Percentiles rank a stretch among this genome's conserved stretches.
phyloP scores from a whole-genome alignment of 1,140 invertebrate genomes.

The Euwallacea similis region DNA sequence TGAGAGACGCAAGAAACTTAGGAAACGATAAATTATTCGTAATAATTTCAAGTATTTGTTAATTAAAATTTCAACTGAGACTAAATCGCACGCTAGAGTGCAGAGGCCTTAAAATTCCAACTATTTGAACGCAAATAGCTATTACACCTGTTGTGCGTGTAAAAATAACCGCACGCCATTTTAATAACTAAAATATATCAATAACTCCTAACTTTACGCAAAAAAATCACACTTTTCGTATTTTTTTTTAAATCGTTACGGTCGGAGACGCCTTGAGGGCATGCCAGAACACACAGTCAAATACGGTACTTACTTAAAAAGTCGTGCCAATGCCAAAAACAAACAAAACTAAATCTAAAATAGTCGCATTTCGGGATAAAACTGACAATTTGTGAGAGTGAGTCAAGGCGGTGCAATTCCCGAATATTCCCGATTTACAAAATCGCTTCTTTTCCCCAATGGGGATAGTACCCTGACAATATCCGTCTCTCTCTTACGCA shows the following conservation, averaged over 20 bases:
- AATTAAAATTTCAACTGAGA: not conserved
- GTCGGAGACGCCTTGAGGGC: not conserved
- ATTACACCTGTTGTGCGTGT: constrained; percentile 33
- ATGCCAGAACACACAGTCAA: constrained; percentile 13
- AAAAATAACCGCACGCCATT: constrained; percentile 24
- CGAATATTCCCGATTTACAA: constrained; percentile 42
- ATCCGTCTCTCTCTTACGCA: constrained; percentile 22
- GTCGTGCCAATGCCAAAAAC: constrained; percentile 49
- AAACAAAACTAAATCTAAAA: constrained; percentile 47
- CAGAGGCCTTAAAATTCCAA: constrained; percentile 16
- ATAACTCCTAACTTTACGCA: not conserved
- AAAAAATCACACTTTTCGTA: not conserved
- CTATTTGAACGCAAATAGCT: constrained; percentile 26
- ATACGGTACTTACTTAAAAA: constrained; percentile 43
- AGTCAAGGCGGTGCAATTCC: constrained; percentile 40
- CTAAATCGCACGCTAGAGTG: constrained; percentile 1
- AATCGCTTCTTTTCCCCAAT: not conserved
- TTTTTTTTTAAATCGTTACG: not conserved
- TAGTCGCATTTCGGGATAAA: constrained; percentile 43
- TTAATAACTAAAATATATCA: constrained; percentile 17
- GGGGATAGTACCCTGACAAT: not conserved
- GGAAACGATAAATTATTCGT: too few relatives aligned
- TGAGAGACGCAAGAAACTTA: too few relatives aligned
- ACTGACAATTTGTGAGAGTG: constrained; percentile 43
- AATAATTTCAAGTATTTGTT: not conserved